phyloP scores from a whole-genome alignment of 2,797 vertebrate species.

The Carapus acus region DNA sequence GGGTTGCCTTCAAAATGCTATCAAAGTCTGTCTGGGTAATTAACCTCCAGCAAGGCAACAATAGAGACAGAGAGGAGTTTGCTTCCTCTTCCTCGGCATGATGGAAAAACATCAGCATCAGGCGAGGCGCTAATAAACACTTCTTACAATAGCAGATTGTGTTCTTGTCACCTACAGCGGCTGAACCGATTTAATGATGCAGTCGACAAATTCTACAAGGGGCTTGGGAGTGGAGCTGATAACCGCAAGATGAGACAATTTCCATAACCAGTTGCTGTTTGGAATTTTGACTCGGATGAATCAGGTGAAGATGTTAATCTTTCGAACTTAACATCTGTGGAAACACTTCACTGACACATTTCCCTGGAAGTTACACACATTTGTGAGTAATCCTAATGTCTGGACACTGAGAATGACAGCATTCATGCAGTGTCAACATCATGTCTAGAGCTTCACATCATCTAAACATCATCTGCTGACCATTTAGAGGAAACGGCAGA shows the following conservation, averaged over 20 bases:
- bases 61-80: conserved; percentile 19
- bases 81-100: not conserved
- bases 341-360: not conserved
- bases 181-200: conserved; percentile 3
- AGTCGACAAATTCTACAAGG: too few relatives aligned
- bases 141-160: conserved; percentile 14
- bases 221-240: too few relatives aligned
- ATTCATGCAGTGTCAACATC: not conserved
- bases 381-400: not conserved
- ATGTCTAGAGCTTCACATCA: too few relatives aligned
- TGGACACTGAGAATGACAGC: not conserved
- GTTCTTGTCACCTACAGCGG: conserved; percentile 2
- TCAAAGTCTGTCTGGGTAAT: conserved; percentile 44
- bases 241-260: too few relatives aligned
- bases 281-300: not conserved
- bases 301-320: not conserved
- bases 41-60: conserved; percentile 38
- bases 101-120: conserved; percentile 19
- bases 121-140: conserved; percentile 18
- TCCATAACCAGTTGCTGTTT: not conserved
- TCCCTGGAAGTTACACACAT: not conserved
- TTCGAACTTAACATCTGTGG: not conserved
- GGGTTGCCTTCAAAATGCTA: conserved; percentile 47
- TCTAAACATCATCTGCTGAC: too few relatives aligned
- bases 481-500: too few relatives aligned